Conservation (phyloP, 1,140 invertebrate genomes). For the Ostrea edulis region DNA sequence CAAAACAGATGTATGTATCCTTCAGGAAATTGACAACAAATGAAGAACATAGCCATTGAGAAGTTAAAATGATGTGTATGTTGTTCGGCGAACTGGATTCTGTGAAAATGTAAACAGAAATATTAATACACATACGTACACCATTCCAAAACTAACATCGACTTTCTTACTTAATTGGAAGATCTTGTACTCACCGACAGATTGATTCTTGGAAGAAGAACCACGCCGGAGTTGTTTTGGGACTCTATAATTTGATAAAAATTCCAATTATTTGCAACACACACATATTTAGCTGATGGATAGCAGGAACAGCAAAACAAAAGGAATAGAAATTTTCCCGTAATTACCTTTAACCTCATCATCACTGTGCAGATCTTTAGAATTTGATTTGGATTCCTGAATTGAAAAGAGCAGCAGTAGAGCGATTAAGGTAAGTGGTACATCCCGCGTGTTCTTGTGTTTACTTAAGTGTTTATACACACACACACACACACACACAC, state of each 20-base stretch:
- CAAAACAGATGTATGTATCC: not conserved
- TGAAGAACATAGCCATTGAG: too few relatives aligned
- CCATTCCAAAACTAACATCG: not conserved
- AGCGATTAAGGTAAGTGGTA: not conserved
- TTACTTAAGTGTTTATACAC: not conserved
- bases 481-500: too few relatives aligned
- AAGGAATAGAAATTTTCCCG: not conserved
- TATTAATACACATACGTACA: not conserved
- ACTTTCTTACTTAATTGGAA: not conserved
- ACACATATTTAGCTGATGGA: not conserved
- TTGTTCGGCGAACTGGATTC: not conserved
- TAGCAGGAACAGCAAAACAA: not conserved
- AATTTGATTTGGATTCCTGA: not conserved
- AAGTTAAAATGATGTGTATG: not conserved
- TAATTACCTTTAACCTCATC: not conserved
- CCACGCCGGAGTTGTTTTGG: not conserved
- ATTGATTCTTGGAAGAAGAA: not conserved
- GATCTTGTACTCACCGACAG: not conserved
- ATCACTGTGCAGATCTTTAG: slow-evolving; percentile 2
- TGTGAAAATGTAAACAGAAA: not conserved
- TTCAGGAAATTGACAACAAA: not conserved
- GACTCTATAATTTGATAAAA: not conserved
- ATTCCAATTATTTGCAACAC: not conserved
- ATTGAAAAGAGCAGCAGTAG: not conserved
- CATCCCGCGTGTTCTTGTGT: not conserved